These are phyloP conservation scores for Cisticola juncidis DNA, from an alignment of 2,113 vertebrate species.

Conservation along the genomic window DNA sequence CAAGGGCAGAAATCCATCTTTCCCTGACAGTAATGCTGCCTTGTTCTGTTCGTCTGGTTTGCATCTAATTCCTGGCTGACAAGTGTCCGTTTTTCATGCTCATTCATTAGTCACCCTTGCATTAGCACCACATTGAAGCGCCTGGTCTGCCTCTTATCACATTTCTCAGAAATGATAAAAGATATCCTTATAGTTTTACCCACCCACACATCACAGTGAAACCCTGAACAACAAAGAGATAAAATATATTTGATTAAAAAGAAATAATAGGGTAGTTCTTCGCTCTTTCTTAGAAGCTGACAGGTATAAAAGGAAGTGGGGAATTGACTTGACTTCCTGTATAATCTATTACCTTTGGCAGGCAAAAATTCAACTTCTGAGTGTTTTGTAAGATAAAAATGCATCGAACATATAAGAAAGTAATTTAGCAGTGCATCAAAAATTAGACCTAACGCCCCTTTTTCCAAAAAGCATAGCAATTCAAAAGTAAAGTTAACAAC, in stretches of 20 bases:
- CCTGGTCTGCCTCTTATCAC: slow-evolving; percentile 52
- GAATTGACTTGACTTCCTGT: not conserved
- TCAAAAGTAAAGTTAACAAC: not conserved
- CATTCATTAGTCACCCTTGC: slow-evolving; percentile 69
- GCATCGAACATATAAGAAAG: not conserved
- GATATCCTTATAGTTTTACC: slow-evolving; percentile 33
- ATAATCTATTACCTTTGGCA: not conserved
- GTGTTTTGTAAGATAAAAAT: not conserved
- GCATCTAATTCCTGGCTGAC: slow-evolving; percentile 69
- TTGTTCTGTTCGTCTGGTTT: slow-evolving; percentile 65
- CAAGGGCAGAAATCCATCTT: slow-evolving; percentile 72
- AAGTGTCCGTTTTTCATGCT: slow-evolving; percentile 70
- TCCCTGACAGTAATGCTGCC: slow-evolving; percentile 51
- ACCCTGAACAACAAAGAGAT: not conserved
- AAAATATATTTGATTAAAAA: not conserved
- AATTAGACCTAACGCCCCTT: not conserved
- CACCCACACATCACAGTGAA: not conserved
- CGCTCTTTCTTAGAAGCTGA: not conserved
- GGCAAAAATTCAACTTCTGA: not conserved
- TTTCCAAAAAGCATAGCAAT: not conserved
- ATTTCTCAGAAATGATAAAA: slow-evolving; percentile 59
- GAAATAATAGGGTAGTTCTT: not conserved
- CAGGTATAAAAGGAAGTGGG: not conserved
- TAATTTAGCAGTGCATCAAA: not conserved
- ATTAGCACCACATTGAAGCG: slow-evolving; percentile 57